phyloP scores from a whole-genome alignment of 2,113 vertebrate species.

The Urocolius indicus region DNA sequence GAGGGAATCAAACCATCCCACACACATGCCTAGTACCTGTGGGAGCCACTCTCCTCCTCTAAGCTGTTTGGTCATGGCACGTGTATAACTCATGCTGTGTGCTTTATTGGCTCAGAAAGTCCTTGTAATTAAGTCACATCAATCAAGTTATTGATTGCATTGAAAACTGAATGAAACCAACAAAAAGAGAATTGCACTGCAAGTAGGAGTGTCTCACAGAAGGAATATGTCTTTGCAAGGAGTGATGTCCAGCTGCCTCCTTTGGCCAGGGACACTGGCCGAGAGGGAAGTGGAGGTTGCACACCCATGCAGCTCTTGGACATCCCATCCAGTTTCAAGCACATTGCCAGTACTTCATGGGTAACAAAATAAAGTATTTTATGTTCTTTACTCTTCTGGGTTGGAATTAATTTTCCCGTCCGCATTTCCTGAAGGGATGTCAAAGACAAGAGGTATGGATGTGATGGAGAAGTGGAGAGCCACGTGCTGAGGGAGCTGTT shows the following conservation, averaged over 20 bases:
- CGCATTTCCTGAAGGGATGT: not conserved
- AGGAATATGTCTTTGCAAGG: not conserved
- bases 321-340: not conserved
- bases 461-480: not conserved
- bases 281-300: not conserved
- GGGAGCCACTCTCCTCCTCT: not conserved
- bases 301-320: not conserved
- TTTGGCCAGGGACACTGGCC: not conserved
- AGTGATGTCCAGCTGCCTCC: not conserved
- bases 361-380: not conserved
- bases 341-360: not conserved
- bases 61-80: not conserved
- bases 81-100: not conserved
- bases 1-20: not conserved
- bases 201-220: not conserved
- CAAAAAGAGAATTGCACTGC: not conserved
- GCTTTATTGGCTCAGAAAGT: not conserved
- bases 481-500: not conserved
- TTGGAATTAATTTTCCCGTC: not conserved
- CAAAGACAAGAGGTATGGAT: not conserved
- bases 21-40: accelerated
- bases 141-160: not conserved
- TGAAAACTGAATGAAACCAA: not conserved
- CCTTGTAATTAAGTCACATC: not conserved
- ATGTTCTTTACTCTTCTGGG: not conserved